A percentile compares a stretch with the other conserved stretches of the same genome.
phyloP scores from a whole-genome alignment of 2,797 vertebrate genomes.

The Coracias cyanogaster region DNA sequence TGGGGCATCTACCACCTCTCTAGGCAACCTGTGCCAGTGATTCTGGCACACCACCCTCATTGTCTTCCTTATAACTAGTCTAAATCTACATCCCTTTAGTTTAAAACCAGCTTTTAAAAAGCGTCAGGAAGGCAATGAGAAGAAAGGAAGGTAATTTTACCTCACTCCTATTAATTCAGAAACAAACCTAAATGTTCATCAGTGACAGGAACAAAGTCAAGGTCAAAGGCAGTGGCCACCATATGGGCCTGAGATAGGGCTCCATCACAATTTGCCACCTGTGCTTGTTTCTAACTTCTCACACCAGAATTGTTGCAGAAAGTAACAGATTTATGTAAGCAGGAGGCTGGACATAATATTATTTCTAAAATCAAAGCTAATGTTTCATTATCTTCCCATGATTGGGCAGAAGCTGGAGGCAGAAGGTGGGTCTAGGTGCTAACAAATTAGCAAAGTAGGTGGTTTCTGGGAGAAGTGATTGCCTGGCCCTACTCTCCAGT shows the following conservation, averaged over 20 bases:
- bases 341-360: neutral
- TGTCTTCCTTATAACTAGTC: neutral
- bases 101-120: neutral
- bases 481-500: neutral
- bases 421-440: neutral
- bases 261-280: constrained; percentile 12
- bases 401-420: neutral
- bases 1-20: neutral
- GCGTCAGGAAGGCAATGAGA: neutral
- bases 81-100: neutral
- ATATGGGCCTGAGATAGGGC: neutral
- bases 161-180: neutral
- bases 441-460: neutral
- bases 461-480: neutral
- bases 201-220: neutral
- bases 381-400: neutral
- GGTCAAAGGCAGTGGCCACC: neutral
- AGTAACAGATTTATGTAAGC: constrained; percentile 13
- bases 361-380: neutral
- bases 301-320: neutral
- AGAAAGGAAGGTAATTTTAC: neutral
- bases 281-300: neutral
- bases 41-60: neutral
- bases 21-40: neutral
- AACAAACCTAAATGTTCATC: neutral